Evolutionary conservation across 2,113 vertebrate genomes (phyloP), one percentile per base, ranked within the genome.

Genomic region (Danionella cerebrum): DNA sequence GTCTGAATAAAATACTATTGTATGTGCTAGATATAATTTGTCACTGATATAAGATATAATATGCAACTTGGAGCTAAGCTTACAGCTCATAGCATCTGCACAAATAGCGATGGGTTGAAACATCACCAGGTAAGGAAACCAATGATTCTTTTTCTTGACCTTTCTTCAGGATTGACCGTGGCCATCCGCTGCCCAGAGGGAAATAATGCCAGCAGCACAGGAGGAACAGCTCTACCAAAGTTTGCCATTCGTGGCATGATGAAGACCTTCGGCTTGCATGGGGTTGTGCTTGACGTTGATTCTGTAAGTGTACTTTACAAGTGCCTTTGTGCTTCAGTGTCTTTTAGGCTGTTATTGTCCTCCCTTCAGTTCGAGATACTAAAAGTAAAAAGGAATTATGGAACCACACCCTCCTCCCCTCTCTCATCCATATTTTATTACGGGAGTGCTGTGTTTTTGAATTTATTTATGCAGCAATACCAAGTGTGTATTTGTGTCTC

Each of bases 181-280:
- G 94, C 97, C 18, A 96, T 97, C 53, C 93, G 95, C 45, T 93
- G 89, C 79, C 94, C 96, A 12, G 96, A 98, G 79, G 95, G 93
- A 80, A 98, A 96, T 79, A 98, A 95, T 0, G 90, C 93, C 35
- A 92, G 89, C 80, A 92, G 84, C 1, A 85, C 92, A 0, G 92
- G 94, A 0, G 93, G 93, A 62, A 98, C 93, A 2, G 92, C 96
- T 19, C 82, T 98, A 22, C 96, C 96, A 0, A 98, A 98, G 73
- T 98, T 97, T 77, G 96, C 96, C 8, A 95, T 98, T 75, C 88
- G 95, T 6, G 94, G 95, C 33, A 98, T 99, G 96, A 78, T 98
- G 72, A 98, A 98, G 78, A 99, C 96, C 0, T 99, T 99, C 31
- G 91, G 94, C 27, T 90, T 98, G 70, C 93, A 98, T 10, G 96